Evolutionary conservation across 2,113 vertebrate genomes (phyloP).

Genomic region (Python bivittatus): DNA sequence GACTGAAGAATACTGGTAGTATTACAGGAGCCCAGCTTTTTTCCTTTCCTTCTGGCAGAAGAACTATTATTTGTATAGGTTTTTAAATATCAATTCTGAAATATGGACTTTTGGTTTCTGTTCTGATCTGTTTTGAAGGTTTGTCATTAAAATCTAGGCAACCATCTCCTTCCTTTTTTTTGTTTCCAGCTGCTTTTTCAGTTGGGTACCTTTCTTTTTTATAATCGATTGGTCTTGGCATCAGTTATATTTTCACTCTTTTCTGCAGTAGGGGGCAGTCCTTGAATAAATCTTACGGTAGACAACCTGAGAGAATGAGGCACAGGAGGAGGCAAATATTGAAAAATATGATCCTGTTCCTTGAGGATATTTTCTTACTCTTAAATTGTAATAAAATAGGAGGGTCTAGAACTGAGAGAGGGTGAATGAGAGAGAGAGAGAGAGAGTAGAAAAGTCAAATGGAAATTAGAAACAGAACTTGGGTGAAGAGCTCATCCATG

Average conservation of each 20-base stretch:
- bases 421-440: background rate
- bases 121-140: background rate
- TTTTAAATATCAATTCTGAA: background rate
- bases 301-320: background rate
- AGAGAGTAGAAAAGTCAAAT: background rate
- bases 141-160: background rate
- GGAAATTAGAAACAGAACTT: background rate
- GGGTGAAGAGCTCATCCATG: background rate
- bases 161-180: background rate
- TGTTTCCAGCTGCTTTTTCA: background rate
- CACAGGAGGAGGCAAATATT: background rate
- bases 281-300: conserved; percentile 19
- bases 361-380: conserved; percentile 32
- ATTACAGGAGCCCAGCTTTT: background rate
- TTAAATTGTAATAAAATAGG: conserved; percentile 22
- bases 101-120: background rate
- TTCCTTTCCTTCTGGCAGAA: background rate
- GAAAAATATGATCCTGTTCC: background rate
- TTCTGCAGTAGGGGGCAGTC: background rate
- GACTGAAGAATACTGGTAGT: background rate
- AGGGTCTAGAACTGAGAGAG: background rate
- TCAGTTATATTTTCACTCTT: conserved; percentile 7
- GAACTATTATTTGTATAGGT: background rate
- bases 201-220: background rate
- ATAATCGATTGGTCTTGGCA: background rate